Evolutionary conservation across 2,797 vertebrate species (phyloP).

Genomic region (Loriculus beryllinus): DNA sequence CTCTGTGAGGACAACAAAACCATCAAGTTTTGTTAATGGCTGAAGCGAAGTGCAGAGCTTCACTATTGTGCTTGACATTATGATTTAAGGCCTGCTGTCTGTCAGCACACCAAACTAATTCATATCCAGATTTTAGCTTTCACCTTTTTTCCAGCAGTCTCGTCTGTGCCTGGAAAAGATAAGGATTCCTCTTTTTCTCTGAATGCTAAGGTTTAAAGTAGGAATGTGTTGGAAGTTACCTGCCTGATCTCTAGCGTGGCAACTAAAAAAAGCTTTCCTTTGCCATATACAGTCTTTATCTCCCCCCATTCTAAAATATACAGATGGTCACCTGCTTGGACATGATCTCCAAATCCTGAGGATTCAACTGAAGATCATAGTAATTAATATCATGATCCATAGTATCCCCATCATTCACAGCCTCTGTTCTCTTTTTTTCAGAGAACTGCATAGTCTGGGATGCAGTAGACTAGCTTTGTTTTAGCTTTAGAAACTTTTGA

Average conservation of each 20-base stretch:
- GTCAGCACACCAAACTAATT: background rate
- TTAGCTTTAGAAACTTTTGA: background rate
- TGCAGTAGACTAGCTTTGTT: background rate
- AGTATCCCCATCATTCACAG: background rate
- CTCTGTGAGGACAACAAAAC: background rate
- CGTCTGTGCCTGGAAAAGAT: background rate
- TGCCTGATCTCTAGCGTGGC: background rate
- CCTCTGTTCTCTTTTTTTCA: background rate
- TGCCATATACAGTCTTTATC: accelerated
- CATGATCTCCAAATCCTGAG: background rate
- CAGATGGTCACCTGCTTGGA: background rate
- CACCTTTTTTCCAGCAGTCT: background rate
- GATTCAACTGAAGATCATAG: background rate
- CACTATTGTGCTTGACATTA: background rate
- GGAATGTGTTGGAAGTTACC: background rate
- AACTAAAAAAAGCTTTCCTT: background rate
- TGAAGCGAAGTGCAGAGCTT: background rate
- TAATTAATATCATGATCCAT: background rate
- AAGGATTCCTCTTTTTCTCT: background rate
- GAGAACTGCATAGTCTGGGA: background rate
- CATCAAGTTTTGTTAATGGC: background rate
- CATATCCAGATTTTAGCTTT: background rate
- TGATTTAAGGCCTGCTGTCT: background rate
- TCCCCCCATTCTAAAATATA: background rate
- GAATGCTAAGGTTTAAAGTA: background rate